Evolutionary conservation across 1,140 invertebrate genomes (phyloP).

Genomic region (Dendrolimus punctatus): DNA sequence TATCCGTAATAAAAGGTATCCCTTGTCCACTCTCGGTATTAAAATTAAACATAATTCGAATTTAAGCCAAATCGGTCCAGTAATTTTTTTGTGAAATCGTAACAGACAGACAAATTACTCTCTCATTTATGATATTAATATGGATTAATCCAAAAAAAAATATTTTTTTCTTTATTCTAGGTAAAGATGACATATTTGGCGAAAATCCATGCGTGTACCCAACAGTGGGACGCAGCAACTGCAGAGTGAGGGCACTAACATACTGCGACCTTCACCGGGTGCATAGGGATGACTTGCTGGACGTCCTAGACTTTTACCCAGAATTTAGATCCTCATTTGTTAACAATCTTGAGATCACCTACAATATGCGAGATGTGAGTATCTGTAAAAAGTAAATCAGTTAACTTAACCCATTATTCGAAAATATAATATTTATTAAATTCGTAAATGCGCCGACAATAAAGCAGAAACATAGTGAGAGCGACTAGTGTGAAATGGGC

Average conservation of each 20-base stretch:
- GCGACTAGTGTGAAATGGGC: no score
- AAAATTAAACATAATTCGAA: no score
- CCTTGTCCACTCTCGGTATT: no score
- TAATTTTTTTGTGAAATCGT: no score
- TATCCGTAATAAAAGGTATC: no score
- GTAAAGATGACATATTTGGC: constrained; percentile 98
- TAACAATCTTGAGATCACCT: constrained; percentile 96
- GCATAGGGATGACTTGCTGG: constrained; percentile 95
- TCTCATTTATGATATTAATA: no score
- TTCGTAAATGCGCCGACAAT: no score
- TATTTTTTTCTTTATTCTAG: constrained; percentile 62
- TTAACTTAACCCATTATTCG: no score
- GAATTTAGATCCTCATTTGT: constrained; percentile 95
- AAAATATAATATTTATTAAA: no score
- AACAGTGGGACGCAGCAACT: constrained; percentile 96
- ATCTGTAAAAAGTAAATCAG: not conserved
- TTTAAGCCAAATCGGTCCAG: no score
- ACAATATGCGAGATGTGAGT: constrained; percentile 95
- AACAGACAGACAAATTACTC: no score
- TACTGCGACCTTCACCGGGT: constrained; percentile 99
- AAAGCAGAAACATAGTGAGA: no score
- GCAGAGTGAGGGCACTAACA: constrained; percentile 97
- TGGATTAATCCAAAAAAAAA: not conserved
- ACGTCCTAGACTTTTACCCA: constrained; percentile 97
- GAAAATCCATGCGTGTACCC: constrained; percentile 96